Base-by-base conservation (phyloP, 2,888 invertebrate species). In the Scaptomyza flava region DNA sequence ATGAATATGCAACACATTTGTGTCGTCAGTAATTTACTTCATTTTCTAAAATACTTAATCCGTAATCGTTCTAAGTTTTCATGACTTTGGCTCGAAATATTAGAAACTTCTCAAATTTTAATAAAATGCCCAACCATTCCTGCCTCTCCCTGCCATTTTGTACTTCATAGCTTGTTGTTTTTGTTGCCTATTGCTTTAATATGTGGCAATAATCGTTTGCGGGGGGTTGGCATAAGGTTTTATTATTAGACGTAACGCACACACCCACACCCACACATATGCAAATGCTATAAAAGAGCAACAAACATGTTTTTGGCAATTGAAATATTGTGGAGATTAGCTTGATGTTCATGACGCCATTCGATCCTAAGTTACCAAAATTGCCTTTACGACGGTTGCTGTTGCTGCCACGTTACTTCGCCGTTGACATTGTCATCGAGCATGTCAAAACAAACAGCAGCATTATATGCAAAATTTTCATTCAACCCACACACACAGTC, bases 401-500 rank as follows among this genome's bases (percentile, higher is more conserved):
- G 31, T 20, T 41, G 45, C 36, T n/a, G 57, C 6, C 36, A 12
- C 7, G 51, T 23, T 56, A 68, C 67, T 58, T 30, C 42, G 23
- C 45, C 63, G 84, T 77, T 77, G 67, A 78, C 82, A 79, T 76
- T 90, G 89, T 88, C 90, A 90, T 87, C 89, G 82, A 79, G 84
- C 72, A 81, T 89, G 90, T 89, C 89, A 89, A 86, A 90, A 89
- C 89, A 90, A 89, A 89, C 86, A 84, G 78, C 79, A 83, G 79
- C 79, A 85, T 84, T 82, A 82, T 84, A 89, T 89, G 87, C 72
- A 88, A 89, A 85, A 82, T 81, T 85, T 85, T 64, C 52, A 69
- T 56, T 63, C 46, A 73, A 47, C 62, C 66, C 6, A 34, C 48
- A 43, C 48, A 56, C 54, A 23, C n/a, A 45, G n/a, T 12, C 11